Percentiles rank a stretch among this genome's conserved stretches.
These are phyloP conservation scores for Thomomys bottae DNA, from an alignment of 2,113 vertebrate species.

Conservation along the genomic window DNA sequence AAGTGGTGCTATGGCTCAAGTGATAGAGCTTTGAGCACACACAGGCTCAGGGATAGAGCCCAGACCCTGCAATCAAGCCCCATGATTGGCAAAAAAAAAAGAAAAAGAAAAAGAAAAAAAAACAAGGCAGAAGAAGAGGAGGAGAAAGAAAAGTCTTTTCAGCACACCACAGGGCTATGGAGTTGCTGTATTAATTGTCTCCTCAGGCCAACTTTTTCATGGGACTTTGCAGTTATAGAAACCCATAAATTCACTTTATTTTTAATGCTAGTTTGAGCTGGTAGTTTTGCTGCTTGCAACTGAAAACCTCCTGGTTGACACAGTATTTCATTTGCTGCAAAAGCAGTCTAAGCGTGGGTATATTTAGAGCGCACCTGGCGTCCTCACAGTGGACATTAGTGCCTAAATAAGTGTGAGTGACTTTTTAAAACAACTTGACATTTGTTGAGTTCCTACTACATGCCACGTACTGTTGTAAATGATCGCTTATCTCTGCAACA, in stretches of 20 bases:
- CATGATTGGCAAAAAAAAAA: too few species aligned
- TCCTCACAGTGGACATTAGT: background rate
- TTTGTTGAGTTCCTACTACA: background rate
- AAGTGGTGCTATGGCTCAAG: too few species aligned
- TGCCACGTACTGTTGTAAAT: slow-evolving; percentile 25
- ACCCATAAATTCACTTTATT: slow-evolving; percentile 8
- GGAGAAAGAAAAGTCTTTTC: background rate
- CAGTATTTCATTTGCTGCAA: background rate
- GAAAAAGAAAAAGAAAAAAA: background rate
- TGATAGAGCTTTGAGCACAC: too few species aligned
- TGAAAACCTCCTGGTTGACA: background rate
- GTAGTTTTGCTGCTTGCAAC: background rate
- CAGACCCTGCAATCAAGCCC: too few species aligned
- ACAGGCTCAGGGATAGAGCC: too few species aligned
- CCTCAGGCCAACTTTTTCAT: background rate
- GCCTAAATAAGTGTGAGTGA: background rate
- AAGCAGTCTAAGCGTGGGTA: slow-evolving; percentile 25
- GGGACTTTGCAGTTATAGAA: background rate
- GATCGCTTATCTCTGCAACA: background rate
- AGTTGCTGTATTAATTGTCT: slow-evolving; percentile 13
- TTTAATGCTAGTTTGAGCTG: slow-evolving; percentile 36
- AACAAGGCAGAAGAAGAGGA: background rate
- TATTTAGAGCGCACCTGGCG: background rate
- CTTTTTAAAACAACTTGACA: slow-evolving; percentile 17
- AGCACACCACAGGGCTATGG: background rate